These are phyloP conservation scores for Ephydatia muelleri DNA, from an alignment of 37 sponge, comb jelly and placozoan genomes.

Conservation along the genomic window DNA sequence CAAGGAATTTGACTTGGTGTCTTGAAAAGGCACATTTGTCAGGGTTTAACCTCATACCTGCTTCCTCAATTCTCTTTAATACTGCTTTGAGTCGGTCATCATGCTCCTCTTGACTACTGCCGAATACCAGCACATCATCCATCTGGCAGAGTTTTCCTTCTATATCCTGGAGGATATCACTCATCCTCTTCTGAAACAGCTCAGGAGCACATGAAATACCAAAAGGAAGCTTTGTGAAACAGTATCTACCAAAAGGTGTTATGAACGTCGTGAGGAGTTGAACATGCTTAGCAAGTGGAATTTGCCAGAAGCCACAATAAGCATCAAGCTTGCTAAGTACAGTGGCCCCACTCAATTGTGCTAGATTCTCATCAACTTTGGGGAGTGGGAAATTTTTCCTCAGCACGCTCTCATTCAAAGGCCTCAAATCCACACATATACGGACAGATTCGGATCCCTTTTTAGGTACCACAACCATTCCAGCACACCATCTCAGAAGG, in stretches of 20 bases:
- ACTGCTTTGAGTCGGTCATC: constrained; percentile 16
- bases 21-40: constrained; percentile 23
- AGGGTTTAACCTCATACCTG: constrained; percentile 17
- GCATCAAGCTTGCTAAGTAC: no score
- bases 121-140: constrained; percentile 39
- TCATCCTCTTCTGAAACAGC: constrained; percentile 55
- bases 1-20: constrained; percentile 6
- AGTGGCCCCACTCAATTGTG: constrained; percentile 36
- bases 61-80: neutral
- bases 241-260: constrained; percentile 40
- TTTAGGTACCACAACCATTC: constrained; percentile 51
- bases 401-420: constrained; percentile 35
- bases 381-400: constrained; percentile 59
- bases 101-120: constrained; percentile 18
- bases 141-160: constrained; percentile 51
- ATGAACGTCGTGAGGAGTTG: constrained; percentile 44
- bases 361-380: constrained; percentile 46
- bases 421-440: constrained; percentile 35
- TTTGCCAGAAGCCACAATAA: constrained; percentile 59
- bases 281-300: constrained; percentile 27
- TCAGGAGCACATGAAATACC: constrained; percentile 62
- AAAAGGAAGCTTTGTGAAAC: constrained; percentile 51
- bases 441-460: constrained; percentile 19
- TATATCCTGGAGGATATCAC: constrained; percentile 15
- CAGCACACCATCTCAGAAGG: constrained; percentile 56